Evolutionary conservation across 2,888 invertebrate species (phyloP).

Genomic region (Odontocerum albicorne): DNA sequence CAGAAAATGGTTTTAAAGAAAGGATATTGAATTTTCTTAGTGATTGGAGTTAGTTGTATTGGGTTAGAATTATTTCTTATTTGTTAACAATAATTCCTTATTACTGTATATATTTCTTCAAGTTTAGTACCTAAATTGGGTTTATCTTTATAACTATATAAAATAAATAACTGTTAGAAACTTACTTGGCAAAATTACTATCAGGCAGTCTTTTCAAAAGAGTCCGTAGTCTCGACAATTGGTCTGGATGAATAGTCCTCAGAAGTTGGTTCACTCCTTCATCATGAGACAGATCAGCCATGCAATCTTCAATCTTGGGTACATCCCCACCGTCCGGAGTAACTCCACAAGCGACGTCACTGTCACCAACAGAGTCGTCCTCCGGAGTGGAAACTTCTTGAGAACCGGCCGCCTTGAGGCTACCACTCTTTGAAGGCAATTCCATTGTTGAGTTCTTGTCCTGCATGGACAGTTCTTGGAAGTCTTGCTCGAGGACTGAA

Average conservation of each 20-base stretch:
- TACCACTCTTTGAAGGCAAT: constrained; percentile 2
- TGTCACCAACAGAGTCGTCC: constrained; percentile 39
- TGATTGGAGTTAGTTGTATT: too few species aligned
- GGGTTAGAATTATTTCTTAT: too few species aligned
- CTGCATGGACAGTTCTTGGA: constrained; percentile 8
- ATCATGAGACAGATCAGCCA: constrained; percentile 33
- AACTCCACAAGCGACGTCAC: constrained; percentile 43
- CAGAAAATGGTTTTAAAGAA: too few species aligned
- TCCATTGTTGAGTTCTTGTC: constrained; percentile 7
- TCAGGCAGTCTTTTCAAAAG: constrained; percentile 47
- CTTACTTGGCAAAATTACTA: constrained; percentile 37
- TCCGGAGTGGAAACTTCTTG: constrained; percentile 48
- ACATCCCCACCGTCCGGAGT: constrained; percentile 17
- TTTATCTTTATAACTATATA: too few species aligned
- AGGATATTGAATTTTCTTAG: too few species aligned
- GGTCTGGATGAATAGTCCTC: constrained; percentile 49
- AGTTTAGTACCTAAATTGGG: too few species aligned
- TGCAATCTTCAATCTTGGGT: constrained; percentile 9
- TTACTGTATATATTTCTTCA: too few species aligned
- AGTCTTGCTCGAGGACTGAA: constrained; percentile 25
- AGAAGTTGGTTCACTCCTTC: constrained; percentile 39
- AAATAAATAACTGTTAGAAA: constrained; percentile 2
- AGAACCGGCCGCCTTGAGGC: constrained; percentile 35
- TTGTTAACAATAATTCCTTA: too few species aligned
- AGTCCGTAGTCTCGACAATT: constrained; percentile 46